A percentile compares a stretch with the other conserved stretches of the same genome.
These are phyloP conservation scores for Micromesistius poutassou DNA, from an alignment of 2,797 vertebrate genomes.

Conservation along the genomic window DNA sequence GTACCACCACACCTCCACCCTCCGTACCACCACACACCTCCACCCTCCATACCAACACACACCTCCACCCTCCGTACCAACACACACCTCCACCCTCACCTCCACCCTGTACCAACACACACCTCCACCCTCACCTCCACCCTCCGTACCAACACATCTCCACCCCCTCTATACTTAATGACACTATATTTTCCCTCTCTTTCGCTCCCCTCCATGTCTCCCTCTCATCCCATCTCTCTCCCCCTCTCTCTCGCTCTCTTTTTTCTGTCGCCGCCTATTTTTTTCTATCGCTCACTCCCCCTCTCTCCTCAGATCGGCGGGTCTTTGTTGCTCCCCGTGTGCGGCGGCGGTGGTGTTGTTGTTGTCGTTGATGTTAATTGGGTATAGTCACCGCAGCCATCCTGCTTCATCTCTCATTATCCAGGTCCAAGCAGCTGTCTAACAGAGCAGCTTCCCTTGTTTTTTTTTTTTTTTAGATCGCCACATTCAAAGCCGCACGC, in stretches of 20 bases:
- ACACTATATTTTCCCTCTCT: not conserved
- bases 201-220: not conserved
- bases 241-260: not conserved
- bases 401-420: not conserved
- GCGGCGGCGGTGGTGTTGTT: not conserved
- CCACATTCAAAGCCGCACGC: not conserved
- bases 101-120: too few species aligned
- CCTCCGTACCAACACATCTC: too few species aligned
- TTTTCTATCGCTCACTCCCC: not conserved
- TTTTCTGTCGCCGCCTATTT: not conserved
- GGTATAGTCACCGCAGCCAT: not conserved
- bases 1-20: too few species aligned
- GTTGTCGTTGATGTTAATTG: constrained; percentile 13
- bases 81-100: too few species aligned
- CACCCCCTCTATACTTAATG: not conserved
- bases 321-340: not conserved
- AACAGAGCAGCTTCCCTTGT: not conserved
- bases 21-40: too few species aligned
- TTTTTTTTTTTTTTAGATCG: not conserved
- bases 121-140: too few species aligned
- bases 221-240: not conserved
- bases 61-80: too few species aligned
- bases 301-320: not conserved
- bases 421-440: not conserved
- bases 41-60: too few species aligned